These are phyloP conservation scores for Gadus macrocephalus DNA, from an alignment of 2,113 vertebrate genomes.

Conservation along the genomic window DNA sequence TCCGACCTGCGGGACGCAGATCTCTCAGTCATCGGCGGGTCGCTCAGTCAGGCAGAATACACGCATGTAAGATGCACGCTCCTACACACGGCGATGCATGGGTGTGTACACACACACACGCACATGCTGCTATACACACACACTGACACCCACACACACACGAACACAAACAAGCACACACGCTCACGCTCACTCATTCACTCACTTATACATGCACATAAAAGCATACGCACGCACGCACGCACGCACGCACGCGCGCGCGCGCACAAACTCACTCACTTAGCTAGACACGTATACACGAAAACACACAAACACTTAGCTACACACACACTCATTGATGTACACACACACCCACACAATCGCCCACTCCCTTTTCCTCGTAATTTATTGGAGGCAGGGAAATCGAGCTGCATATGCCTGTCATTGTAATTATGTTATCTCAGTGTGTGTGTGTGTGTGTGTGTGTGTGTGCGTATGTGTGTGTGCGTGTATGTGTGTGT, in stretches of 20 bases:
- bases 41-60: neutral
- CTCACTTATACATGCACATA: too few species aligned
- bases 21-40: neutral
- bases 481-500: too few species aligned
- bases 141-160: too few species aligned
- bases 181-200: too few species aligned
- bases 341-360: neutral
- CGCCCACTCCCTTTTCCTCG: neutral
- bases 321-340: neutral
- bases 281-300: neutral
- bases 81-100: too few species aligned
- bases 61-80: too few species aligned
- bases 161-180: too few species aligned
- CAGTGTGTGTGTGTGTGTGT: neutral
- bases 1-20: too few species aligned
- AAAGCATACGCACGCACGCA: neutral
- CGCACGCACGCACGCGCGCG: neutral
- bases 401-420: neutral
- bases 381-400: neutral
- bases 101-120: neutral
- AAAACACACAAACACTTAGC: neutral
- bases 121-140: neutral
- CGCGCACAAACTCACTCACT: too few species aligned
- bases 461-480: neutral
- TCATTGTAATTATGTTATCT: neutral